Evolutionary conservation across 2,113 vertebrate genomes (phyloP).

Genomic region (Zeus faber): DNA sequence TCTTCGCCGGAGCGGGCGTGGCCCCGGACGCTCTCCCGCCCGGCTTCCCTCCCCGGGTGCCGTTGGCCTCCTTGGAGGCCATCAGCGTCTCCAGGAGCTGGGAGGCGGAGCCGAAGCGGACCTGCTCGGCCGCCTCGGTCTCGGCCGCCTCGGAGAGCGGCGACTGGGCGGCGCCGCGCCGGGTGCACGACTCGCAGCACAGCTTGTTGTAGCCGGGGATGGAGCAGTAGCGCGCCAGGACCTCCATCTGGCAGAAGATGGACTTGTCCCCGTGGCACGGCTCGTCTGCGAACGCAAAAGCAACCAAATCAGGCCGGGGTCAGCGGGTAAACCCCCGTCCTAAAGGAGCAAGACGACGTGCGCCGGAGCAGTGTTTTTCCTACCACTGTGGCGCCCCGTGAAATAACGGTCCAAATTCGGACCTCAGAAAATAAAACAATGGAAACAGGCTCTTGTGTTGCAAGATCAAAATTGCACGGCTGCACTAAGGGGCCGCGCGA

Average conservation of each 20-base stretch:
- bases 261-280: constrained; percentile 92
- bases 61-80: constrained; percentile 35
- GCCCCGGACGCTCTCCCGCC: no score
- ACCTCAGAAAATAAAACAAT: no score
- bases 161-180: constrained; percentile 68
- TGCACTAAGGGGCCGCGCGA: no score
- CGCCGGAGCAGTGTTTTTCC: no score
- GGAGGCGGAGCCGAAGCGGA: constrained; percentile 65
- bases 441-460: no score
- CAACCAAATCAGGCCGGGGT: not conserved
- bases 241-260: constrained; percentile 99
- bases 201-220: constrained; percentile 94
- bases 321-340: no score
- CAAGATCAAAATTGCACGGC: no score
- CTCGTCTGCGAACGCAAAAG: constrained; percentile 81
- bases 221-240: constrained; percentile 91
- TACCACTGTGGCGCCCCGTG: no score
- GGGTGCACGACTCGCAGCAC: constrained; percentile 90
- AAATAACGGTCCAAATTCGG: no score
- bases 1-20: not conserved
- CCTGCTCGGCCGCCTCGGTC: constrained; percentile 62
- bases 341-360: no score
- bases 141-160: constrained; percentile 73
- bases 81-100: constrained; percentile 55
- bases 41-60: no score